Base-by-base conservation (phyloP, 2,888 invertebrate genomes). In the Temnothorax unifasciatus region DNA sequence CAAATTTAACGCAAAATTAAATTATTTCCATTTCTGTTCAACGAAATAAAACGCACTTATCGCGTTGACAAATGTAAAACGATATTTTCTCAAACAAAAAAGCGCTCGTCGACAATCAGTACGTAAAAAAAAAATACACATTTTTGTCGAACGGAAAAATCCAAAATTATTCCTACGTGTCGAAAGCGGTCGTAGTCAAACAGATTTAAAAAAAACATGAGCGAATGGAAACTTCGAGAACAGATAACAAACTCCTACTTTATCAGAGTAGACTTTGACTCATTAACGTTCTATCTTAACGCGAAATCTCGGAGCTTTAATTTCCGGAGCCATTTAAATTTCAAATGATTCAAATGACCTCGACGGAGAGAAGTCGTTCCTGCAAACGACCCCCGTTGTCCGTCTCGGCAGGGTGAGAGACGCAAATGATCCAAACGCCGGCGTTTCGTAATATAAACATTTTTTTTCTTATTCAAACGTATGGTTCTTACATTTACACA, bases 401-500 rank as follows among this genome's bases (percentile, higher is more conserved):
- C 34, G 34, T 34, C 6, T 34, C 13, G 44, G 63, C 13, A 54
- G 47, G 66, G 3, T 71, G 38, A 25, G 18, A 61, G 38, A n/a
- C 47, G 47, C 47, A 47, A 69, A 59, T 71, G 44, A 79, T 71
- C 38, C 29, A 73, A 38, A 79, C 47, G 21, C 21, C 21, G 47
- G 38, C 38, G 38, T 73, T 92, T 93, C 92, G 93, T 94, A 94
- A 94, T 94, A 94, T 94, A 94, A 94, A 94, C 94, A 94, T 94
- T 96, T 96, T 95, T 64, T 68, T 68, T 64, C 95, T 96, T 96
- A 96, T 96, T 96, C 95, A 96, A 96, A 96, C 96, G 97, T 97
- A 97, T 96, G 96, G 44, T 96, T 96, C 97, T 96, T 97, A 97
- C 97, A 97, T 97, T 97, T 97, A 97, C 97, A 97, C 97, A 97